Evolutionary conservation across 2,888 invertebrate species (phyloP).

Genomic region (Chymomyza amoena): DNA sequence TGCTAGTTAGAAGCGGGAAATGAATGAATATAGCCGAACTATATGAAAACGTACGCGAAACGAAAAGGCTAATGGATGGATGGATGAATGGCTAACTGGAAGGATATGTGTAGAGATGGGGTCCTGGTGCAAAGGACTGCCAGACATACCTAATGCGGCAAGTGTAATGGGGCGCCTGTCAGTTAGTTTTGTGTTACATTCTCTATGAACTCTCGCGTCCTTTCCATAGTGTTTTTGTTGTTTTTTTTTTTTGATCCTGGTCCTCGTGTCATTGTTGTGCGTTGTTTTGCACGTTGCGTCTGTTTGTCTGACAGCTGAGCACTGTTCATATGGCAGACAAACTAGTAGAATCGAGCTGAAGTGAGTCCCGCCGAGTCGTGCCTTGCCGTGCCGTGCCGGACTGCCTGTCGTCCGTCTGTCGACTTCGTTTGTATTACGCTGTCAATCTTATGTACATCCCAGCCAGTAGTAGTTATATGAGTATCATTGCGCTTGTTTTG

Average conservation of each 20-base stretch:
- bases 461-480: background rate
- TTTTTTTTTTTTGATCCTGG: constrained; percentile 11
- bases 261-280: constrained; percentile 35
- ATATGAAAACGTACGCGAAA: constrained; percentile 44
- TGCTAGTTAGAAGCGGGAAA: constrained; percentile 23
- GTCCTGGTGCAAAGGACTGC: background rate
- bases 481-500: constrained; percentile 14
- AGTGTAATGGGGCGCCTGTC: constrained; percentile 20
- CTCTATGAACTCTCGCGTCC: constrained; percentile 34
- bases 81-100: constrained; percentile 36
- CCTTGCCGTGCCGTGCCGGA: background rate
- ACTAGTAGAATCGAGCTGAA: background rate
- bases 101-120: background rate
- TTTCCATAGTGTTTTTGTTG: constrained; percentile 34
- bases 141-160: background rate
- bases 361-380: too few species aligned
- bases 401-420: constrained; percentile 31
- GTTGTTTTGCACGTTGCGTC: constrained; percentile 39
- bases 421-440: constrained; percentile 37
- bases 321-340: constrained; percentile 48
- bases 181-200: constrained; percentile 17
- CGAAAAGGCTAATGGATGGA: constrained; percentile 52
- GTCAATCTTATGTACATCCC: constrained; percentile 32
- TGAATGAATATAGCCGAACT: constrained; percentile 46
- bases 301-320: constrained; percentile 49